Evolutionary conservation across 2,888 invertebrate species (phyloP).

Genomic region (Folsomia candida): DNA sequence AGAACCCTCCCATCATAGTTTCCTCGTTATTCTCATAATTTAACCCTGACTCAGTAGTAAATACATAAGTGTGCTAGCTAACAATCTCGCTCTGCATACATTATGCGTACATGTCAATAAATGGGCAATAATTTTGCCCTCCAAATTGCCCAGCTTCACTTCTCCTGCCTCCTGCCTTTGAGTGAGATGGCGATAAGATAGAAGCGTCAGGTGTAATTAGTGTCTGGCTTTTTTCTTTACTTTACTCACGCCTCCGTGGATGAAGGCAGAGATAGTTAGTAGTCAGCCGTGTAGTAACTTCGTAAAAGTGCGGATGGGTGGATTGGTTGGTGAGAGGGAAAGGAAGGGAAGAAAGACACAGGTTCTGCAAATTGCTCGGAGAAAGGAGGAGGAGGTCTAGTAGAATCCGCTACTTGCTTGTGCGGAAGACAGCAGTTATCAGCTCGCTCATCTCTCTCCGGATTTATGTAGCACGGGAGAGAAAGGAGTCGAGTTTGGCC

Average conservation of each 20-base stretch:
- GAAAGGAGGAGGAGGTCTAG: not conserved
- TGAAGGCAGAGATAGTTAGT: too few species aligned
- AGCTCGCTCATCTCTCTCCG: not conserved
- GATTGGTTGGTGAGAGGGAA: too few species aligned
- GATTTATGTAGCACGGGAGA: not conserved
- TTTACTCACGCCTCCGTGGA: not conserved
- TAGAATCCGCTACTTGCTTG: not conserved
- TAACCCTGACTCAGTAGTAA: too few species aligned
- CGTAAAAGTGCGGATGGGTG: too few species aligned
- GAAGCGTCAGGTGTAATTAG: not conserved
- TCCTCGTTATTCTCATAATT: not conserved
- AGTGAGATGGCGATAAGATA: not conserved
- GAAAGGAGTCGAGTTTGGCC: not conserved
- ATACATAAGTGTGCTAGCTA: too few species aligned
- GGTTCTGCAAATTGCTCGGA: not conserved
- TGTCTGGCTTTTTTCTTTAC: not conserved
- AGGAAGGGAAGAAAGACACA: not conserved
- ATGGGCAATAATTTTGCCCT: not conserved
- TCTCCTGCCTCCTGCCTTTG: not conserved
- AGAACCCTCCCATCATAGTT: not conserved
- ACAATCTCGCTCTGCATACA: too few species aligned
- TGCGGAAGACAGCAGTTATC: not conserved
- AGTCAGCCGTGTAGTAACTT: too few species aligned
- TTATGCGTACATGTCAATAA: not conserved
- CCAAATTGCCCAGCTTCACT: not conserved